Base-by-base conservation (phyloP, 2,888 invertebrate species). In the Deilephila elpenor region DNA sequence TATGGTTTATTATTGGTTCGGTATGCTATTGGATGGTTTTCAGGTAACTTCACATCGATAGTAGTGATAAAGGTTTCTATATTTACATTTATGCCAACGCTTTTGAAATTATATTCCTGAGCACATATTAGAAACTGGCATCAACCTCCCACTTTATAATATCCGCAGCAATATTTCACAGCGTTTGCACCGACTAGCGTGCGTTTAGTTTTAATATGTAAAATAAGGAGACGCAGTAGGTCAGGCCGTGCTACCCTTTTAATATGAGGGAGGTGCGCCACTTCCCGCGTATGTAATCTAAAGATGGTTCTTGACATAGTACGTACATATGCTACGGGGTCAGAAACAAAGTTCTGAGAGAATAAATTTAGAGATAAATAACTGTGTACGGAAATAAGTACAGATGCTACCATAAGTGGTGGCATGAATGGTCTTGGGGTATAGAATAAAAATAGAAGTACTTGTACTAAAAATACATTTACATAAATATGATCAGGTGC, bases 221-320 rank as follows among this genome's bases (percentile, higher is more conserved):
- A 67, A 67, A 25, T 67, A 67, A 44, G 64, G 67, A 44, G 51
- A 67, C 44, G 67, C 67, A 67, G 17, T 67, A 51, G 67, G 67
- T 67, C 67, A 51, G 44, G 25, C 51, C 14, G 8, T 1, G 37
- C 64, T 34, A 25, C 67, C 67, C 20, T 51, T 64, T 37, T 64
- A 51, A 67, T 67, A 67, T 67, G 67, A 51, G 67, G 51, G 67
- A 25, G 44, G 34, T 34, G 62, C n/a, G 25, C 67, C 37, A 64
- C 64, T 64, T 25, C 64, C 19, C 4, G 6, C 17, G 56, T 56
- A 67, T 44, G 67, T 67, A 25, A 51, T 25, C 51, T 67, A 51
- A 62, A 37, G 25, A 51, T 25, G 67, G 44, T 44, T 17, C 51
- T 67, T 67, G 25, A 44, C 44, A 67, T 44, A 20, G n/a, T 64